These are phyloP conservation scores for Eclectus roratus DNA, from an alignment of 2,113 vertebrate genomes.

Conservation along the genomic window DNA sequence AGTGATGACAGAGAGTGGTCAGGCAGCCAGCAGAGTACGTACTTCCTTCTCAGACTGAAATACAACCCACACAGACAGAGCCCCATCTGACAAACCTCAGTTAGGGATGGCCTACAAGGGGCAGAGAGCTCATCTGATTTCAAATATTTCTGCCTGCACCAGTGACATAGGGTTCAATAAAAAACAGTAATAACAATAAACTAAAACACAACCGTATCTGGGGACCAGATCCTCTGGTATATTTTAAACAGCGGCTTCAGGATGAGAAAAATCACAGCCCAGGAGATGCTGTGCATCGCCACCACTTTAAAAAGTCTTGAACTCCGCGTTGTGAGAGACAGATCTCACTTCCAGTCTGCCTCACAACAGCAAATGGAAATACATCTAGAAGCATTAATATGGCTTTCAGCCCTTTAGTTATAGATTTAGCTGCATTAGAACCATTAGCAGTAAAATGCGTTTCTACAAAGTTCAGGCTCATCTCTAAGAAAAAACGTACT, in stretches of 20 bases:
- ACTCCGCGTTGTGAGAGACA: background rate
- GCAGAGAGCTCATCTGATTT: background rate
- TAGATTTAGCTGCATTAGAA: background rate
- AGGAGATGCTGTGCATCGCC: background rate
- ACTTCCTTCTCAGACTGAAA: background rate
- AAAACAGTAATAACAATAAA: too few relatives aligned
- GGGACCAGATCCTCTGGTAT: background rate
- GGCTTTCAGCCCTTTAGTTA: background rate
- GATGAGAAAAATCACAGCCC: background rate
- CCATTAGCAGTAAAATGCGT: background rate
- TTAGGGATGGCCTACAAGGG: fast-evolving
- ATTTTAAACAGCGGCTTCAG: background rate
- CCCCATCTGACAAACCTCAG: background rate
- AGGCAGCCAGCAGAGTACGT: background rate
- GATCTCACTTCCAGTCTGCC: background rate
- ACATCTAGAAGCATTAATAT: background rate
- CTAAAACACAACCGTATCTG: fast-evolving
- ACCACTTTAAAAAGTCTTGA: background rate
- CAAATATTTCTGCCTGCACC: background rate
- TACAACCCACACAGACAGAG: background rate
- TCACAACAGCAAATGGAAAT: background rate
- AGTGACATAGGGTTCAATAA: background rate
- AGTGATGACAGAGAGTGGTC: background rate
- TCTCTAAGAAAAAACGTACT: background rate
- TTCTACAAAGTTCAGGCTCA: background rate